Evolutionary conservation across 2,888 invertebrate genomes (phyloP), one percentile per base, ranked within the genome.

Genomic region (Subacronicta megacephala): DNA sequence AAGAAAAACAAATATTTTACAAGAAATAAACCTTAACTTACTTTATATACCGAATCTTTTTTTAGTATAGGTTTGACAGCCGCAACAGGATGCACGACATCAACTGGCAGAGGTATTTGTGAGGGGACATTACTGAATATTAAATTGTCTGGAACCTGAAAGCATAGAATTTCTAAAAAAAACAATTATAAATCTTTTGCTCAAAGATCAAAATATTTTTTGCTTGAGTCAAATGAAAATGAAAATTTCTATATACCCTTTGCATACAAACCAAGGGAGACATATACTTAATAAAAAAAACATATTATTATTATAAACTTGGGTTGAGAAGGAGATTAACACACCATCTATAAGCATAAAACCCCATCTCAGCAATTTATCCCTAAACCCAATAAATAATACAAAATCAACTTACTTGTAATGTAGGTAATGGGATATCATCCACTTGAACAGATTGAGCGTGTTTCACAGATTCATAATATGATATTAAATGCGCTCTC

Each of bases 391-490:
- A 26, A 23, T 9, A 7, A 23, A 1, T 23, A 41, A 45, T 18
- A 29, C 23, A 29, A 31, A n/a, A 9, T 20, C 38, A 33, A 73
- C 83, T 68, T 77, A 93, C 93, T 88, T 90, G 95, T 60, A 94
- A 78, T 18, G 95, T 94, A n/a, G 99, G 99, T 56, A 99, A 88
- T 3, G 99, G 99, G 88, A 99, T 99, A 90, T 99, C 99, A 88
- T 99, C 99, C 3, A 99, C 96, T 92, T 98, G 97, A 0, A 99
- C 99, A 78, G 98, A 97, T 85, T 99, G 99, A 0, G 99, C 99
- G 89, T 98, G 98, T 83, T 97, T 97, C 0, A 99, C 99, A 55
- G 99, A 98, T 86, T 99, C 99, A 89, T 97, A 99, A 87, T 98
- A 99, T 20, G 98, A 97, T 56, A 99, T 98, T 63, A 99, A 95